Evolutionary conservation across 2,888 invertebrate genomes (phyloP).

Genomic region (Pseudococcus viburni): DNA sequence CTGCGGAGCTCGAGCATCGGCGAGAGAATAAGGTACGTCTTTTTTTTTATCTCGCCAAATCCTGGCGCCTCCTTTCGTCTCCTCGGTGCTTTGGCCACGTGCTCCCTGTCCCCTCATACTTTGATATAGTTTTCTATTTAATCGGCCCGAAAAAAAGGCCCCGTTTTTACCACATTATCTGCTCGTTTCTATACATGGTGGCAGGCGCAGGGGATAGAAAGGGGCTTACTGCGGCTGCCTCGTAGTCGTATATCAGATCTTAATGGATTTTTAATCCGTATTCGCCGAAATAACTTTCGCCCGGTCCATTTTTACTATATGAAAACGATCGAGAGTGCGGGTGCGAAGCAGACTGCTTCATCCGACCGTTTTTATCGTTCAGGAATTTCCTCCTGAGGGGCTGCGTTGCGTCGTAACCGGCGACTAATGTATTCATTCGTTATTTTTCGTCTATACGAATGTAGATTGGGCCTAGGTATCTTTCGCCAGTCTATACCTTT

Average conservation of each 20-base stretch:
- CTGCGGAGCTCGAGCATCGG: not conserved
- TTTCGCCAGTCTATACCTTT: too few species aligned
- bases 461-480: too few species aligned
- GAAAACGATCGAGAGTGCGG: not conserved
- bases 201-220: not conserved
- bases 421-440: not conserved
- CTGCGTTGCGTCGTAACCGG: not conserved
- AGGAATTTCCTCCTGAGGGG: constrained; percentile 8
- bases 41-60: constrained; percentile 17
- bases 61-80: not conserved
- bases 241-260: constrained; percentile 16
- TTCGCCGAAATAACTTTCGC: constrained; percentile 4
- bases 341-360: not conserved
- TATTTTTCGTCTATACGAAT: not conserved
- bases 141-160: not conserved
- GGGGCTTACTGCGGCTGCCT: not conserved
- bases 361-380: constrained; percentile 4
- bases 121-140: not conserved
- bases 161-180: not conserved
- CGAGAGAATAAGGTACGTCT: not conserved
- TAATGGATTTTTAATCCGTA: constrained; percentile 43
- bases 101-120: not conserved
- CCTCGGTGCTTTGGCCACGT: not conserved
- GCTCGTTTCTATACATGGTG: not conserved
- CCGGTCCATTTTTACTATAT: not conserved